Evolutionary conservation across 2,888 invertebrate species (phyloP).

Genomic region (Panorpa germanica): DNA sequence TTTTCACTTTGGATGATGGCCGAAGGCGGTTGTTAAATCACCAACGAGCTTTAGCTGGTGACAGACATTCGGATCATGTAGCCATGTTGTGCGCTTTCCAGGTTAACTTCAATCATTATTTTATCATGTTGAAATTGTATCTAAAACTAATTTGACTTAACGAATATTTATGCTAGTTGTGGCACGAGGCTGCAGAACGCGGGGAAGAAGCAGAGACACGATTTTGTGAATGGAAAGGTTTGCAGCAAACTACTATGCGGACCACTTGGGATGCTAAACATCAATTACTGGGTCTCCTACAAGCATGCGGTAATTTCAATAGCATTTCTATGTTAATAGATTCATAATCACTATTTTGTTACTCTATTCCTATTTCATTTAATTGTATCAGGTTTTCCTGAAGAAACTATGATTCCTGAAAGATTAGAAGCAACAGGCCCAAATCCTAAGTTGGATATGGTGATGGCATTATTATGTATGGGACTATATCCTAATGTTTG

Average conservation of each 20-base stretch:
- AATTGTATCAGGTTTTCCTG: slow-evolving; percentile 70
- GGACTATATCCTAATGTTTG: slow-evolving; percentile 96
- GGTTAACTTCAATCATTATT: slow-evolving; percentile 19
- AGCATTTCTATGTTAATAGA: slow-evolving; percentile 23
- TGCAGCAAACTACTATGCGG: slow-evolving; percentile 75
- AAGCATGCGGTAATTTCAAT: slow-evolving; percentile 1
- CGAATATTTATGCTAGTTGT: slow-evolving; percentile 27
- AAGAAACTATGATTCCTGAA: slow-evolving; percentile 60
- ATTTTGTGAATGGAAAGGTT: slow-evolving; percentile 84
- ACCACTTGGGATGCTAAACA: slow-evolving; percentile 83
- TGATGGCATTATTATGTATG: slow-evolving; percentile 70
- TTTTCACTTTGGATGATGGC: slow-evolving; percentile 65
- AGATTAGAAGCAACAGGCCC: slow-evolving; percentile 57
- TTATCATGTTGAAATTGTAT: neutral
- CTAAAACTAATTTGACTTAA: neutral
- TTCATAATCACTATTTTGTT: too few species aligned
- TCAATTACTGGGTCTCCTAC: slow-evolving; percentile 19
- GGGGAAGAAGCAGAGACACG: slow-evolving; percentile 58
- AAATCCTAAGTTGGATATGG: slow-evolving; percentile 63
- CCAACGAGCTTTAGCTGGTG: slow-evolving; percentile 75
- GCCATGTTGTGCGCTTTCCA: slow-evolving; percentile 88
- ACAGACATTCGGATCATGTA: slow-evolving; percentile 82
- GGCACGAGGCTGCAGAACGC: slow-evolving; percentile 46
- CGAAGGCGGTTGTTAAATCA: slow-evolving; percentile 59
- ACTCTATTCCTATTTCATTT: slow-evolving; percentile 50